Percentiles rank a stretch among this genome's conserved stretches.
phyloP scores from a whole-genome alignment of 2,113 vertebrate genomes.

The Callaeas wilsoni region DNA sequence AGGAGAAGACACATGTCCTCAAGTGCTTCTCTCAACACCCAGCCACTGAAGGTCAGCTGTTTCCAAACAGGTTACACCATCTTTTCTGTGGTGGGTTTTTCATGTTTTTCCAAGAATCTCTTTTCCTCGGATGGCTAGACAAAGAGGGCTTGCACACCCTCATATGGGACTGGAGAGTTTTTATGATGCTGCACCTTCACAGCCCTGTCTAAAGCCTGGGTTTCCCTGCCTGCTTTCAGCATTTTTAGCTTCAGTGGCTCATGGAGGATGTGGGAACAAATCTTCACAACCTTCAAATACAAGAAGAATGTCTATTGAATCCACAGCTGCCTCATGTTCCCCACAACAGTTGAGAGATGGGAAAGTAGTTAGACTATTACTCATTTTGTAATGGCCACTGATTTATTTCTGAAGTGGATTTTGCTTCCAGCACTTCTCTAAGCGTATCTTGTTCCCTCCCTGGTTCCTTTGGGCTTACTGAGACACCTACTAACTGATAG shows the following conservation, averaged over 20 bases:
- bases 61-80: background rate
- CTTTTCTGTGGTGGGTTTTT: background rate
- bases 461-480: background rate
- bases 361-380: background rate
- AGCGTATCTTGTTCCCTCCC: background rate
- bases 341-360: background rate
- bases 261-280: background rate
- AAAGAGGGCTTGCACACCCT: background rate
- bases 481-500: background rate
- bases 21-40: background rate
- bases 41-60: background rate
- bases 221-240: background rate
- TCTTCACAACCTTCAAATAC: background rate
- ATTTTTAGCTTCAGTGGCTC: background rate
- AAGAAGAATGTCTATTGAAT: background rate
- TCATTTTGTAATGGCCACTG: background rate
- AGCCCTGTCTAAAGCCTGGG: background rate
- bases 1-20: background rate
- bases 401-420: background rate
- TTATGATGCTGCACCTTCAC: background rate
- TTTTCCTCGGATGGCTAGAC: background rate
- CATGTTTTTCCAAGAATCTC: background rate
- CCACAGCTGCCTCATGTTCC: background rate
- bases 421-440: background rate
- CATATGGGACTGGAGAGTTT: background rate